Base-by-base conservation (phyloP, 2,113 vertebrate genomes). In the Salvelinus namaycush region DNA sequence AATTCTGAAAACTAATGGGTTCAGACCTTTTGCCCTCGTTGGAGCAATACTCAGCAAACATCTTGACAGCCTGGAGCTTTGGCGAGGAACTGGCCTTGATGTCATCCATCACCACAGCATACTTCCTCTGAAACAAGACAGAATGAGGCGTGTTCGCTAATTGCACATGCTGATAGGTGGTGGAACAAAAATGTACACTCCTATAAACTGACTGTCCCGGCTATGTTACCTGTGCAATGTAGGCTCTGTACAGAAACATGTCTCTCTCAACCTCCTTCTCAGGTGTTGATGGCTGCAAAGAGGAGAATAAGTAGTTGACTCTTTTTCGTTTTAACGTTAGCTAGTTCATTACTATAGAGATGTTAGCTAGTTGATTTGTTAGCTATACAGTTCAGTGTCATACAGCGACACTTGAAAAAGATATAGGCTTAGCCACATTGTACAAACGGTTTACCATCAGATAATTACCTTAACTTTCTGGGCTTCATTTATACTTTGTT, bases 401-500 rank as follows among this genome's bases (percentile, higher is more conserved):
- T 22, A 20, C n/a, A n/a, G 18, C n/a, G n/a, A 62, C 13, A 62
- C 59, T 22, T 16, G 6, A 62, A n/a, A 54, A 54, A 54, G 3
- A 54, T 18, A 44, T 44, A 44, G 39, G 39, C 5, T 4, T n/a
- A 22, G n/a, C 18, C 59, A 62, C 4, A n/a, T 62, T 44, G 9
- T 44, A 44, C 39, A 44, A 22, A 62, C 7, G n/a, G 18, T 62
- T 62, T 62, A 62, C 5, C n/a, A 24, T 12, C 1, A 12, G 11
- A 27, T 18, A 76, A 79, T 48, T 68, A 97, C 97, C 97, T 97
- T 99, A 75, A 95, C 94, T 3, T 97, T 96, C 90, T 98, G 97
- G 0, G 97, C 95, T 86, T 99, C 97, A 51, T 99, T 99, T 69
- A 99, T 98, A 78, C 97, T 97, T 26, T 97, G 95, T 70, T 99